Evolutionary conservation across 1,140 invertebrate species (phyloP).

Genomic region (Mactra quadrangularis): DNA sequence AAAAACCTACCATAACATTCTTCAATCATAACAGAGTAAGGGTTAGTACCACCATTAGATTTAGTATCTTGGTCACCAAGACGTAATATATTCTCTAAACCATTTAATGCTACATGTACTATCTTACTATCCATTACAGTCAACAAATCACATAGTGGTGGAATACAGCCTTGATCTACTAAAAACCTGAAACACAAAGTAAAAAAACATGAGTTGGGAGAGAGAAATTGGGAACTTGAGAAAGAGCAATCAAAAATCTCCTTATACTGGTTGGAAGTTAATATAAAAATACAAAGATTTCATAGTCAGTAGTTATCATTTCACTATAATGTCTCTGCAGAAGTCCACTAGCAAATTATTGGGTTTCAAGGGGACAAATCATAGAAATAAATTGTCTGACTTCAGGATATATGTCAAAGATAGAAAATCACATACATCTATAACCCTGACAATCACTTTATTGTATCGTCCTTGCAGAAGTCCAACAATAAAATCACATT

Average conservation of each 20-base stretch:
- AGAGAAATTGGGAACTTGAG: too few relatives aligned
- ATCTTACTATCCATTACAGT: slow-evolving; percentile 98
- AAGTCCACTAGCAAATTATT: not conserved
- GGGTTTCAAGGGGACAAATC: slow-evolving; percentile 10
- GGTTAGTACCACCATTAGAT: slow-evolving; percentile 89
- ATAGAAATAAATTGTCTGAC: too few relatives aligned
- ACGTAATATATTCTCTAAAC: slow-evolving; percentile 97
- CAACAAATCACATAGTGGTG: slow-evolving; percentile 96
- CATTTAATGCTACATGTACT: slow-evolving; percentile 98
- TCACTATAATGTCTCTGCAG: not conserved
- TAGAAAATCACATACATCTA: too few relatives aligned
- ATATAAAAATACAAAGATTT: too few relatives aligned
- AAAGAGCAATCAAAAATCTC: too few relatives aligned
- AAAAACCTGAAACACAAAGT: slow-evolving; percentile 82
- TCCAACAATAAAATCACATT: slow-evolving; percentile 19
- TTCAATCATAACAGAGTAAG: slow-evolving; percentile 96
- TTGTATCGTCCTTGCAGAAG: slow-evolving; percentile 11
- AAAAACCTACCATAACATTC: slow-evolving; percentile 93
- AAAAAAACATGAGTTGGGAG: too few relatives aligned
- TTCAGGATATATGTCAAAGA: too few relatives aligned
- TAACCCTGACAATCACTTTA: not conserved
- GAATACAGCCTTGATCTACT: slow-evolving; percentile 91
- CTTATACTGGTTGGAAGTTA: too few relatives aligned
- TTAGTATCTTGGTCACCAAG: slow-evolving; percentile 94
- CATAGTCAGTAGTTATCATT: not conserved